Percentiles rank a stretch among this genome's conserved stretches.
Conservation (phyloP, 2,888 invertebrate genomes). For the Dryadula phaetusa region DNA sequence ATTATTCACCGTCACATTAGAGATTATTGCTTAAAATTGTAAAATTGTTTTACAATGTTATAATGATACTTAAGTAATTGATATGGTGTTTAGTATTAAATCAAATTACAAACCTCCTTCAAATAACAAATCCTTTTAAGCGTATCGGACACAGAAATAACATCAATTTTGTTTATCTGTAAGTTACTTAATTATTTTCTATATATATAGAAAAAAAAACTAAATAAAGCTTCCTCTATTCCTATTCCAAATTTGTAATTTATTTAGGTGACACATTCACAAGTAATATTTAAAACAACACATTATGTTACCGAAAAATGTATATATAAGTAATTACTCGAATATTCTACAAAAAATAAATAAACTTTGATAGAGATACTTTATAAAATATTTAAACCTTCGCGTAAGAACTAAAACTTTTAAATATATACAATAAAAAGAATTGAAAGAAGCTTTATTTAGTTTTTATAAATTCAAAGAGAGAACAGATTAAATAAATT, state of each 20-base stretch:
- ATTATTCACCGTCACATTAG: conserved; percentile 1
- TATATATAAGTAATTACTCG: too few relatives aligned
- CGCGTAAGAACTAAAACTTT: too few relatives aligned
- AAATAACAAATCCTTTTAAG: too few relatives aligned
- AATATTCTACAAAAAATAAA: too few relatives aligned
- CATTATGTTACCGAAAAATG: too few relatives aligned
- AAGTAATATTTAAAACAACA: too few relatives aligned
- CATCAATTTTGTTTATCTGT: not conserved
- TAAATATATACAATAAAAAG: too few relatives aligned
- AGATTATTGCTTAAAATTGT: conserved; percentile 37
- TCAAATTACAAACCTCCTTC: conserved; percentile 53
- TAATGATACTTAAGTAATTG: conserved; percentile 62
- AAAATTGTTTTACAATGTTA: conserved; percentile 28
- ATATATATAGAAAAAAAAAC: not conserved
- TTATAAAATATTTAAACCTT: too few relatives aligned
- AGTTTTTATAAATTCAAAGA: not conserved
- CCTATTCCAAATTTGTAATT: too few relatives aligned
- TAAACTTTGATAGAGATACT: too few relatives aligned
- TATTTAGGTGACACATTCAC: too few relatives aligned
- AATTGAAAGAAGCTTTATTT: not conserved
- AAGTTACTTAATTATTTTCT: not conserved
- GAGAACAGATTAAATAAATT: not conserved
- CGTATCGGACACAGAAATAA: not conserved
- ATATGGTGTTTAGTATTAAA: conserved; percentile 55
- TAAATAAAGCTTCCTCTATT: not conserved